Percentiles rank a stretch among this genome's conserved stretches.
phyloP scores from a whole-genome alignment of 2,113 vertebrate genomes.

The Pimephales promelas region DNA sequence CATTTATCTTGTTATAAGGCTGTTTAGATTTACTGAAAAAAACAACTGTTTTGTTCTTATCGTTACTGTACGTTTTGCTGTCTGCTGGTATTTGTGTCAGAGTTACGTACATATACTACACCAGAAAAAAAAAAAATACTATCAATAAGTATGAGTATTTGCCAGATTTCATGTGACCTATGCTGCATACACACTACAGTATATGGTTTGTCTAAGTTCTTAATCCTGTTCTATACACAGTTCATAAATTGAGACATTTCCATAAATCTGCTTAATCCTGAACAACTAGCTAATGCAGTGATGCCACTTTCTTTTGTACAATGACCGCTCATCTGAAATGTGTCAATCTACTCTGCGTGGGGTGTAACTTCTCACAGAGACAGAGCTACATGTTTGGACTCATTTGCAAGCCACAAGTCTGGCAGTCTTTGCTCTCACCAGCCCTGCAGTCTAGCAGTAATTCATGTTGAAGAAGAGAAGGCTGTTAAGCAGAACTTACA shows the following conservation, averaged over 20 bases:
- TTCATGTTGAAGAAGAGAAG: conserved; percentile 1
- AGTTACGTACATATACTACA: no score
- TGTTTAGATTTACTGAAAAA: no score
- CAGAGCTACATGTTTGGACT: conserved; percentile 20
- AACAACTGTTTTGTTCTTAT: no score
- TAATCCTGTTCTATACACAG: neutral
- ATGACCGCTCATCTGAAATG: neutral
- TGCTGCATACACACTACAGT: neutral
- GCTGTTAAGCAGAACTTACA: neutral
- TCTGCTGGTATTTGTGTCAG: no score
- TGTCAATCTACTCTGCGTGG: neutral
- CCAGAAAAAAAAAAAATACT: no score
- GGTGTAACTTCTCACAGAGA: conserved; percentile 18
- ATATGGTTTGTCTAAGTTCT: neutral
- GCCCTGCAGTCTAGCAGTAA: neutral
- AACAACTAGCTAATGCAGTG: conserved; percentile 5
- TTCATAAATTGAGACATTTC: neutral
- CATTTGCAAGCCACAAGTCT: neutral
- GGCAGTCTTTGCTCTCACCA: neutral
- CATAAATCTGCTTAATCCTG: conserved; percentile 3
- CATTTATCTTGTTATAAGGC: no score
- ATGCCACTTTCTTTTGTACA: neutral
- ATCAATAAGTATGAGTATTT: no score
- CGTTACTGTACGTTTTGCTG: no score
- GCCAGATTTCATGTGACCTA: neutral